These are phyloP conservation scores for Gymnarchus niloticus DNA, from an alignment of 2,113 vertebrate genomes.

Conservation along the genomic window DNA sequence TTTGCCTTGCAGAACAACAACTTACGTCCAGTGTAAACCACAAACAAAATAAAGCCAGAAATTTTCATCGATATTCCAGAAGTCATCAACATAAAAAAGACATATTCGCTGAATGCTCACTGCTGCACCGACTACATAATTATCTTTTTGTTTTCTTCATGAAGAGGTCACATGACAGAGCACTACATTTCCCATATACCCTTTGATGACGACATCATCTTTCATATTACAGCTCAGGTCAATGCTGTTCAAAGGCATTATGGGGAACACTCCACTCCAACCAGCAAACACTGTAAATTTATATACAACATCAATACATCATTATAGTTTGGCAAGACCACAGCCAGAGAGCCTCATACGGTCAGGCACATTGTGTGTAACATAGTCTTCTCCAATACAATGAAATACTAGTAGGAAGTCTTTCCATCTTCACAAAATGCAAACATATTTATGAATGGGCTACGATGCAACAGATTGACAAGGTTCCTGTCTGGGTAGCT, in stretches of 20 bases:
- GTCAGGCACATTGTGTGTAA: neutral
- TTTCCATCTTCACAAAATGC: neutral
- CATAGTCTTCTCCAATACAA: neutral
- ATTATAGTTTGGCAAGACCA: neutral
- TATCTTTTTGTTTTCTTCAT: neutral
- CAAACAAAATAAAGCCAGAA: neutral
- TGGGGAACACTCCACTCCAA: neutral
- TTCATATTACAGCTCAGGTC: constrained; percentile 2
- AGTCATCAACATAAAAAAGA: neutral
- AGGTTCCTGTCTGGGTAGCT: neutral
- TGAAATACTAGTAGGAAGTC: neutral
- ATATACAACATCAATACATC: neutral
- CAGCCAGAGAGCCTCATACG: neutral
- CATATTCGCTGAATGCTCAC: neutral
- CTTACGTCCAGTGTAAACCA: neutral
- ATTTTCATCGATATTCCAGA: neutral
- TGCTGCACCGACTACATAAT: neutral
- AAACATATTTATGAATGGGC: neutral
- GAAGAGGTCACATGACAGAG: neutral
- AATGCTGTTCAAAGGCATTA: neutral
- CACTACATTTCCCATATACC: neutral
- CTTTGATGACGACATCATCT: neutral
- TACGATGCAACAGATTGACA: neutral
- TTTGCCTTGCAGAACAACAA: neutral
- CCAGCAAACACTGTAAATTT: constrained; percentile 7